Base-by-base conservation (phyloP, 2,888 invertebrate species). In the Chelonus formosanus region DNA sequence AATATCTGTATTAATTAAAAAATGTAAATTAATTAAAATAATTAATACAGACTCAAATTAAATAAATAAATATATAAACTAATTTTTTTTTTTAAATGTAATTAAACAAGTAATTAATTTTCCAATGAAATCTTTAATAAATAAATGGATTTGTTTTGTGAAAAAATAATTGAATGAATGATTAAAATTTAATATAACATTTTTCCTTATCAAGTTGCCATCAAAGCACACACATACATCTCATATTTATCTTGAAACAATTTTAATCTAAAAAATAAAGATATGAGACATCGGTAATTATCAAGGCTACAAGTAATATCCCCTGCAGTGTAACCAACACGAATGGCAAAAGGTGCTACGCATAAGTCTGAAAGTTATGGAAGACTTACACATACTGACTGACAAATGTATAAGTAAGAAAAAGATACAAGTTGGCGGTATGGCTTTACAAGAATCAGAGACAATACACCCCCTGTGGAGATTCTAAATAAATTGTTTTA, bases 321-420 rank as follows among this genome's bases (percentile, higher is more conserved):
- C 78, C 68, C 79, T 80, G 80, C 75, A 77, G 73, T 71, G 81
- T 67, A 76, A 63, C 70, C 74, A 73, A 79, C 80, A 79, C 78
- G 75, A 81, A 80, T 78, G 76, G 75, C 76, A 70, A 79, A 78
- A 79, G 79, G 75, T 78, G 79, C 78, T 80, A 78, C 77, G 72
- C 74, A 71, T 74, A 73, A 74, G 73, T 75, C 75, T 78, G 69
- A 54, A 57, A 67, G 57, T 60, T 47, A 36, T 20, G 40, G 54
- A 47, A 45, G 48, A 55, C 50, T 44, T 47, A 61, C 50, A 58
- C 48, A 20, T 20, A 20, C 20, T 20, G 50, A 58, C 31, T 47
- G 52, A 43, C 60, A 32, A 6, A 6, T 40, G 61, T 54, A 44
- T n/a, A 35, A 60, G 64, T 20, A 57, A 57, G 61, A 48, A 55